A percentile compares a stretch with the other conserved stretches of the same genome.
These are phyloP conservation scores for Acleris emargana DNA, from an alignment of 2,888 invertebrate genomes.

Conservation along the genomic window DNA sequence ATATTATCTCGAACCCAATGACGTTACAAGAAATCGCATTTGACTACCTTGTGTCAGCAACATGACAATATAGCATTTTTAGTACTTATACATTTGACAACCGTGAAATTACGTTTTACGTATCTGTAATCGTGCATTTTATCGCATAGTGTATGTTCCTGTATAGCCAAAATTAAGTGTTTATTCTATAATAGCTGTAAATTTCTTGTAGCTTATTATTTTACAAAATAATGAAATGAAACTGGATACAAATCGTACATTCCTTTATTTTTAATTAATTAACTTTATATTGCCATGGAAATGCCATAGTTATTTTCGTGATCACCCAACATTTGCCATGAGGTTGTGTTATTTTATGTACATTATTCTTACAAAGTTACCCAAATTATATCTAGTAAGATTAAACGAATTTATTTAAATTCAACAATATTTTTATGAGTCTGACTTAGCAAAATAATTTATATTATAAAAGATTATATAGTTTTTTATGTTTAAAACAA, in stretches of 20 bases:
- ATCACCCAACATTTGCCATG: conserved; percentile 67
- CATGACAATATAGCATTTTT: conserved; percentile 45
- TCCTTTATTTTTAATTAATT: conserved; percentile 54
- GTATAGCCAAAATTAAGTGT: conserved; percentile 43
- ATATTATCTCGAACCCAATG: conserved; percentile 8
- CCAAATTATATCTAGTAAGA: conserved; percentile 68
- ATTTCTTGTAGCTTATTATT: conserved; percentile 10
- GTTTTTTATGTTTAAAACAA: conserved; percentile 62
- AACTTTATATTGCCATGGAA: conserved; percentile 51
- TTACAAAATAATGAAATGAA: conserved; percentile 37
- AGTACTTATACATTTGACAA: conserved; percentile 46
- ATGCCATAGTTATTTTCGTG: conserved; percentile 68
- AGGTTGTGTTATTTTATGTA: conserved; percentile 78
- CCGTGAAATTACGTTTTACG: conserved; percentile 39
- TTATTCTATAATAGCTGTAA: conserved; percentile 18
- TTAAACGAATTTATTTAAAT: conserved; percentile 78
- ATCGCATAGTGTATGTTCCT: conserved; percentile 53
- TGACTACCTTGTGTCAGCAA: conserved; percentile 13
- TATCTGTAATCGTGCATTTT: conserved; percentile 49
- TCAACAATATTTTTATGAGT: conserved; percentile 65
- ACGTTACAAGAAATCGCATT: conserved; percentile 12
- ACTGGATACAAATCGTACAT: conserved; percentile 60
- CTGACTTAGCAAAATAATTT: conserved; percentile 72
- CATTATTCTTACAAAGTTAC: conserved; percentile 75
- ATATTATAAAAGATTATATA: conserved; percentile 68